A percentile compares a stretch with the other conserved stretches of the same genome.
Evolutionary conservation across 2,888 invertebrate species (phyloP).

Genomic region (Lamproptera curius): DNA sequence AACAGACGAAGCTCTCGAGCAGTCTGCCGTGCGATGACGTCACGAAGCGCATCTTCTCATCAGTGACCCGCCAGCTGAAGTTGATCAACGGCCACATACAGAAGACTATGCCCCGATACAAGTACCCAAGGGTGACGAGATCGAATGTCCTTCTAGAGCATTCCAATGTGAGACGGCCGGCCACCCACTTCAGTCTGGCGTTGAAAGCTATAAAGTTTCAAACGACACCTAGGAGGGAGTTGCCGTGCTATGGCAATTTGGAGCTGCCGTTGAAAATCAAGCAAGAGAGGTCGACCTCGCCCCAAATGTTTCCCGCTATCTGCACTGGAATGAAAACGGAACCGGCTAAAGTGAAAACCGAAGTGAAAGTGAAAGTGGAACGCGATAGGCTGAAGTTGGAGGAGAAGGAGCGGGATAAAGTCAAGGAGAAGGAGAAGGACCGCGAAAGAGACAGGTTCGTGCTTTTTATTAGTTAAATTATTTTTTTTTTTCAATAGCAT

Average conservation of each 20-base stretch:
- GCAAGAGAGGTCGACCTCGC: conserved; percentile 46
- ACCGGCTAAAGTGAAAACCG: conserved; percentile 35
- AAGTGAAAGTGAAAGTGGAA: conserved; percentile 42
- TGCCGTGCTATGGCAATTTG: conserved; percentile 71
- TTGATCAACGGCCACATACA: conserved; percentile 68
- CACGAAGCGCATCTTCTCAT: conserved; percentile 58
- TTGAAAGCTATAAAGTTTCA: conserved; percentile 64
- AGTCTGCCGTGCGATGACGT: conserved; percentile 52
- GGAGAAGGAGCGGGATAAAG: conserved; percentile 47
- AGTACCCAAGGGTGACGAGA: conserved; percentile 65
- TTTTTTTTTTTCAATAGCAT: too few relatives aligned
- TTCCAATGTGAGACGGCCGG: conserved; percentile 45
- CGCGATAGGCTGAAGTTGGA: conserved; percentile 41
- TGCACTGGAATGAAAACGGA: conserved; percentile 42
- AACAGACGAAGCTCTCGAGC: conserved; percentile 50
- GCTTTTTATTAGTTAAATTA: background rate
- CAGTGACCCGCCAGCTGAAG: conserved; percentile 60
- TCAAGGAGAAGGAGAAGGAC: conserved; percentile 36
- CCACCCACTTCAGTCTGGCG: conserved; percentile 52
- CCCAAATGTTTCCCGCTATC: conserved; percentile 50
- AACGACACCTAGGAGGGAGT: conserved; percentile 54
- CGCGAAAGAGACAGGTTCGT: conserved; percentile 31
- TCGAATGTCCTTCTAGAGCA: conserved; percentile 64
- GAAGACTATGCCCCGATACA: conserved; percentile 59
- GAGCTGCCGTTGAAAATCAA: conserved; percentile 67